Evolutionary conservation across 2,797 vertebrate genomes (phyloP).

Genomic region (Neoniphon sammara): DNA sequence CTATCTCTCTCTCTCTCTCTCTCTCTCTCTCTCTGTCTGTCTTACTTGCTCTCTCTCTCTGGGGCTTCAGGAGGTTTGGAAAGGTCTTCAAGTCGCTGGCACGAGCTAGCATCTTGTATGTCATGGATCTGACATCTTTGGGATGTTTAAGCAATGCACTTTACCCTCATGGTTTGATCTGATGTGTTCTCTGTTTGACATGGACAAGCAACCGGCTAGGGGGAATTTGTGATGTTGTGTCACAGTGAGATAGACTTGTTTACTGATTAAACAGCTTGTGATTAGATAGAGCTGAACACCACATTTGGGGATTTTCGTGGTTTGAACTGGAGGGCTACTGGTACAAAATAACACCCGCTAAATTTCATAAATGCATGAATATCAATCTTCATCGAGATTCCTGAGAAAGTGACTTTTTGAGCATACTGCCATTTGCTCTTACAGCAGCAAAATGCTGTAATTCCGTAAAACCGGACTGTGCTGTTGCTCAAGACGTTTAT

Average conservation of each 20-base stretch:
- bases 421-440: neutral
- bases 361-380: no score
- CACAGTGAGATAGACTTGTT: neutral
- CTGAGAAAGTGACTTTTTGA: neutral
- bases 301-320: no score
- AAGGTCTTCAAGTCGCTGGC: slow-evolving; percentile 55
- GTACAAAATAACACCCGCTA: no score
- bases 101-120: slow-evolving; percentile 38
- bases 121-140: slow-evolving; percentile 42
- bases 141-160: slow-evolving; percentile 13
- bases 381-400: no score
- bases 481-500: neutral
- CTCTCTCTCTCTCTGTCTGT: slow-evolving; percentile 7
- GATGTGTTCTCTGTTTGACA: neutral
- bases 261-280: no score
- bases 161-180: neutral
- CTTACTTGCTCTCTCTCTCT: slow-evolving; percentile 26
- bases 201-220: neutral
- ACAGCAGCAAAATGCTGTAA: neutral
- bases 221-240: no score
- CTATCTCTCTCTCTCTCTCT: neutral
- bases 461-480: neutral
- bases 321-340: no score
- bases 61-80: slow-evolving; percentile 44
- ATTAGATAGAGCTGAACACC: no score